These are phyloP conservation scores for Helicolenus hilgendorfi DNA, from an alignment of 2,797 vertebrate species.

Conservation along the genomic window DNA sequence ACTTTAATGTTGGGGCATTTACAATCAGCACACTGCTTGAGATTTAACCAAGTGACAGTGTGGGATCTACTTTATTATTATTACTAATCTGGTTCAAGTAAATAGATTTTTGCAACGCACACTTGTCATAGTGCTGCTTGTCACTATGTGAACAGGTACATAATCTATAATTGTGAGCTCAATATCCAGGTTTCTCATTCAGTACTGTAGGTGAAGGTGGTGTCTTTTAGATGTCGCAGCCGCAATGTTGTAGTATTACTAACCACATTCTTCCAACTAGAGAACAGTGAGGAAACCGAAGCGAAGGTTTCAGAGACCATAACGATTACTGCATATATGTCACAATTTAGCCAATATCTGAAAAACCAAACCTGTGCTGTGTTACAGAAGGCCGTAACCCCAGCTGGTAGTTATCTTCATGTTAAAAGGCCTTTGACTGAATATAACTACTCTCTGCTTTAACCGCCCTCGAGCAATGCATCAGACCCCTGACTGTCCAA, in stretches of 20 bases:
- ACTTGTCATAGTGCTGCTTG: neutral
- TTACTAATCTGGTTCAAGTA: neutral
- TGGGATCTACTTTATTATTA: neutral
- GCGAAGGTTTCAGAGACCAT: neutral
- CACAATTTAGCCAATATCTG: neutral
- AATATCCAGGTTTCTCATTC: neutral
- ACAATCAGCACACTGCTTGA: too few species aligned
- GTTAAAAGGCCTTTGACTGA: slow-evolving; percentile 2
- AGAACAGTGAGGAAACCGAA: fast-evolving
- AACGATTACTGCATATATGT: neutral
- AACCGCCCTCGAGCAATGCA: neutral
- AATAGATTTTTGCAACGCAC: neutral
- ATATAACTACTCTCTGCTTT: neutral
- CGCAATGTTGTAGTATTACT: neutral
- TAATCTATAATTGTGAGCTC: neutral
- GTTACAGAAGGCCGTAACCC: neutral
- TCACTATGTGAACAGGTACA: neutral
- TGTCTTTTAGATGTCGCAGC: neutral
- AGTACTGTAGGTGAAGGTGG: neutral
- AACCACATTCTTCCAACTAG: neutral
- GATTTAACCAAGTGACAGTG: neutral
- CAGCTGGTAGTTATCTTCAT: neutral
- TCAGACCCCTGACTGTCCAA: neutral
- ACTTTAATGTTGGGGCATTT: neutral
- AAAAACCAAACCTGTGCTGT: neutral